Base-by-base conservation (phyloP, 2,113 vertebrate species). In the Anser brachyrhynchus region DNA sequence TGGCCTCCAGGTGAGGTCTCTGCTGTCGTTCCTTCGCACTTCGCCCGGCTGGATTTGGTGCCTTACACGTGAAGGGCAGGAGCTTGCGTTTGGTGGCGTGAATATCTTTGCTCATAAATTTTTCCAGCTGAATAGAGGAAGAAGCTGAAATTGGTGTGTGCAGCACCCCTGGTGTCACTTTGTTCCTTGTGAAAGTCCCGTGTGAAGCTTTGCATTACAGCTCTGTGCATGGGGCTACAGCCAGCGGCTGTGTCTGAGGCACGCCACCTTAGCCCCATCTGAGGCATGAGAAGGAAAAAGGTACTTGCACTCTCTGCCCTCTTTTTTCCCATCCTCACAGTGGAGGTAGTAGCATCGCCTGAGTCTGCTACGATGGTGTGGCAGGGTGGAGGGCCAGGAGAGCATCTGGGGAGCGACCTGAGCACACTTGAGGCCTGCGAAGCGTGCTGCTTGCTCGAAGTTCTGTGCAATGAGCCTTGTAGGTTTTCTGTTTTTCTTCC, bases 261-360 rank as follows among this genome's bases (percentile, higher is more conserved):
- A 49, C 0, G 0, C 55, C 39, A 57, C 11, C 15, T 55, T 67
- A 72, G 44, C 37, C 41, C 25, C 3, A 1, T 39, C 29, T 39
- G 19, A 58, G 80, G 25, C 52, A 19, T 31, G 54, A 43, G 20
- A 81, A 62, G 82, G 55, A 20, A 64, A 6, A 67, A 59, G 20
- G 4, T 54, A 19, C 79, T 93, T 1, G 4, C 14, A 49, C 28
- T 33, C 26, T 80, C n/a, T 92, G 57, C 90, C 46, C 54, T 84
- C 76, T 72, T 84, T 92, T 87, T 87, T 89, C 78, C 80, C 31
- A 31, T 79, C 35, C 26, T 20, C 21, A 5, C 49, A 15, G n/a
- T 8, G 44, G 44, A 54, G 46, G n/a, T 26, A 39, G 69, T 65
- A 49, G 57, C 29, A 15, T 49, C 57, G 21, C 23, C 49, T 10